Evolutionary conservation across 2,113 vertebrate species (phyloP).

Genomic region (Xyliphius kryptos): DNA sequence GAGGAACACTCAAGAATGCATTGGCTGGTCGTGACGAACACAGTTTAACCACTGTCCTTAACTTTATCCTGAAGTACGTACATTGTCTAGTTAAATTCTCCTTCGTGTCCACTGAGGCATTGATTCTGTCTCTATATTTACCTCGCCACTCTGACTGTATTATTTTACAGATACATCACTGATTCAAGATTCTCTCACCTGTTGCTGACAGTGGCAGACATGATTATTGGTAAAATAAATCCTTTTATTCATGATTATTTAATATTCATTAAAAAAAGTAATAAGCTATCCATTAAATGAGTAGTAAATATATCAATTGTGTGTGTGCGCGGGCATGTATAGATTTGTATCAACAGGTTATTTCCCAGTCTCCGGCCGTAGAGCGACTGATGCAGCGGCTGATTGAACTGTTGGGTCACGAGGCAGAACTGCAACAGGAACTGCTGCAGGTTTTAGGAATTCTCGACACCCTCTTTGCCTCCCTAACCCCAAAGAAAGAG

Average conservation of each 20-base stretch:
- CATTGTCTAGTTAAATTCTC: no score
- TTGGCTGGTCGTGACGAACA: slow-evolving; percentile 89
- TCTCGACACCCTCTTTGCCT: slow-evolving; percentile 92
- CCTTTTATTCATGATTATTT: background rate
- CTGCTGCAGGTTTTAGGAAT: slow-evolving; percentile 90
- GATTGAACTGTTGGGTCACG: slow-evolving; percentile 77
- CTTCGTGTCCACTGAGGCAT: background rate
- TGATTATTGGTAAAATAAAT: slow-evolving; percentile 80
- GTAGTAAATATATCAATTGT: background rate
- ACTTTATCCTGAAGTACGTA: slow-evolving; percentile 81
- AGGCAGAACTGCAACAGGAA: slow-evolving; percentile 87
- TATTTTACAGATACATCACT: slow-evolving; percentile 71
- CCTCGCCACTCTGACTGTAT: background rate
- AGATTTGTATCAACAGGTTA: slow-evolving; percentile 46
- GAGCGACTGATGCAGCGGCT: slow-evolving; percentile 82
- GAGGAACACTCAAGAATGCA: slow-evolving; percentile 87
- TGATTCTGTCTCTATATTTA: background rate
- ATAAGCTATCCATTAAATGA: background rate
- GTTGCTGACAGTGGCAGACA: slow-evolving; percentile 76
- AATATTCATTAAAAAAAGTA: background rate
- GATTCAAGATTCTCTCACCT: slow-evolving; percentile 79
- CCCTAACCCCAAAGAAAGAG: slow-evolving; percentile 70
- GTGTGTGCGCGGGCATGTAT: slow-evolving; percentile 16
- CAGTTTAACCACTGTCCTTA: slow-evolving; percentile 73
- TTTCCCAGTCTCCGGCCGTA: slow-evolving; percentile 80